Evolutionary conservation across 2,888 invertebrate species (phyloP).

Genomic region (Notodonta dromedarius): DNA sequence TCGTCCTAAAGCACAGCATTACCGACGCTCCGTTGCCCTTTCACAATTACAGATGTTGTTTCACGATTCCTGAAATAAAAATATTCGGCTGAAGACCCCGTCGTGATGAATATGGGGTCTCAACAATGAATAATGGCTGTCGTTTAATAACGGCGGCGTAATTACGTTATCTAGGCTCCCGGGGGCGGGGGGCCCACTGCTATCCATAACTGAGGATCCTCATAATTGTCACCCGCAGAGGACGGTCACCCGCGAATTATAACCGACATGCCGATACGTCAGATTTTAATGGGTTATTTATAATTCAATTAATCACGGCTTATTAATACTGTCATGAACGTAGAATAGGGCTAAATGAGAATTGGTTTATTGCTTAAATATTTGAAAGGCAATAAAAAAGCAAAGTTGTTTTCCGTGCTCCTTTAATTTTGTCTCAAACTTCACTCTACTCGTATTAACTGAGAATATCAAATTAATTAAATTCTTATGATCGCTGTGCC

Average conservation of each 20-base stretch:
- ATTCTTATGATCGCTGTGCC: too few species aligned
- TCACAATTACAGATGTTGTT: constrained; percentile 41
- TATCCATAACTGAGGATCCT: constrained; percentile 72
- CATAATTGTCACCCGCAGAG: constrained; percentile 76
- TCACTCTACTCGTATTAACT: too few species aligned
- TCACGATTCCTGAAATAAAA: constrained; percentile 44
- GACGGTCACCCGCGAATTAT: constrained; percentile 31
- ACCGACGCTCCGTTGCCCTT: constrained; percentile 26
- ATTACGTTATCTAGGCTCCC: constrained; percentile 77
- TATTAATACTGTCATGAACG: too few species aligned
- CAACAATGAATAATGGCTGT: constrained; percentile 74
- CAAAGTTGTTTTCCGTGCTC: too few species aligned
- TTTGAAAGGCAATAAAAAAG: constrained; percentile 3
- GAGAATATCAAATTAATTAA: too few species aligned
- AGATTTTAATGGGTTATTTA: constrained; percentile 19
- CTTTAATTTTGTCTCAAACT: too few species aligned
- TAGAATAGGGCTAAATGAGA: too few species aligned
- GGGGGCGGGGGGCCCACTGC: constrained; percentile 61
- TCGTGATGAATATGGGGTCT: constrained; percentile 62
- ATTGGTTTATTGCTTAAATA: too few species aligned
- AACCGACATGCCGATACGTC: constrained; percentile 41
- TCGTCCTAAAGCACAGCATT: constrained; percentile 20
- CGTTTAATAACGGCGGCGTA: constrained; percentile 75
- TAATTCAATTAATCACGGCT: constrained; percentile 15
- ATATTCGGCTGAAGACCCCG: constrained; percentile 37